These are phyloP conservation scores for Crocuta crocuta DNA, from an alignment of 2,113 vertebrate species.

Conservation along the genomic window DNA sequence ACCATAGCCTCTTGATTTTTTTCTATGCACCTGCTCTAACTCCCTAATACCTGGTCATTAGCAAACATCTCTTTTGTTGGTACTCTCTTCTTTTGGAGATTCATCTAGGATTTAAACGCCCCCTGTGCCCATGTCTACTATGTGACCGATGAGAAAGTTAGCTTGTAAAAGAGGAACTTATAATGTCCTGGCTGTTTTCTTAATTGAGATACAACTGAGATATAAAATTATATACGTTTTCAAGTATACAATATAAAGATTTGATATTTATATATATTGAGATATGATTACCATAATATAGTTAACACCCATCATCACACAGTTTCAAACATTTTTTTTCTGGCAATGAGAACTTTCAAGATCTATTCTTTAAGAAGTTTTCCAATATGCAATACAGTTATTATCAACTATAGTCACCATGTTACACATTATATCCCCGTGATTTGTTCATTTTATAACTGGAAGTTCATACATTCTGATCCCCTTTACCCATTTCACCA, in stretches of 20 bases:
- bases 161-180: not conserved
- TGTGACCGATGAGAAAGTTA: not conserved
- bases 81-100: not conserved
- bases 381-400: not conserved
- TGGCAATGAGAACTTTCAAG: not conserved
- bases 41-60: not conserved
- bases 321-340: not conserved
- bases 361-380: not conserved
- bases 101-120: not conserved
- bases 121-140: not conserved
- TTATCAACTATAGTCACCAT: not conserved
- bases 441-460: not conserved
- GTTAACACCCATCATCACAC: not conserved
- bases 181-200: fast-evolving
- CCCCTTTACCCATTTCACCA: not conserved
- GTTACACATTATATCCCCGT: not conserved
- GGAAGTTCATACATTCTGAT: not conserved
- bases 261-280: not conserved
- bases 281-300: not conserved
- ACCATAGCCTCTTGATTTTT: not conserved
- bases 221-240: not conserved
- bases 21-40: not conserved
- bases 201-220: not conserved
- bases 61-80: not conserved
- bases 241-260: not conserved